These are phyloP conservation scores for Genyomyrus donnyi DNA, from an alignment of 2,113 vertebrate genomes.

Conservation along the genomic window DNA sequence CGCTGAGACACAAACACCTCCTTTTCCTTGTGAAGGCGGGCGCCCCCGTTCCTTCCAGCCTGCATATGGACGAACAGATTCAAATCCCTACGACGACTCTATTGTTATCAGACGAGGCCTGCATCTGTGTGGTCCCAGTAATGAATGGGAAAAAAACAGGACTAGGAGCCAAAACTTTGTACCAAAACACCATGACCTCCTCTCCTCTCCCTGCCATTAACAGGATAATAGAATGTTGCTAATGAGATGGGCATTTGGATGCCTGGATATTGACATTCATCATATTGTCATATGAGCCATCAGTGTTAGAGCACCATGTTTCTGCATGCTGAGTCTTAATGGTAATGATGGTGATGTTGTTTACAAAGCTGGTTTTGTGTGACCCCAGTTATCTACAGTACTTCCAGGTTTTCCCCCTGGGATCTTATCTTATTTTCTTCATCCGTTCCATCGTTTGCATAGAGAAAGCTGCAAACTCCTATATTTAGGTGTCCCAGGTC, in stretches of 20 bases:
- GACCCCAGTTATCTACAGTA: not conserved
- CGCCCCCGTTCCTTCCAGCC: not conserved
- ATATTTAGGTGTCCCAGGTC: not conserved
- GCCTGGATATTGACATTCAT: not conserved
- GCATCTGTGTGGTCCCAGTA: not conserved
- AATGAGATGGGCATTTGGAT: not conserved
- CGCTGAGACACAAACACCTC: conserved; percentile 1
- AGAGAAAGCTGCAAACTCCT: not conserved
- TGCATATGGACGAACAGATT: conserved; percentile 11
- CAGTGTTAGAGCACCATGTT: not conserved
- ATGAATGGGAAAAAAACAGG: not conserved
- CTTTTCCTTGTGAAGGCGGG: not conserved
- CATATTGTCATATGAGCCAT: not conserved
- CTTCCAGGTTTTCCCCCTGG: not conserved
- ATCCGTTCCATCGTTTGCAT: not conserved
- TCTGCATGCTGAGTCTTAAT: not conserved
- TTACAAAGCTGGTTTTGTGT: not conserved
- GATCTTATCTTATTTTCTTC: not conserved
- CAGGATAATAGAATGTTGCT: not conserved
- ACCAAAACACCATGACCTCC: not conserved
- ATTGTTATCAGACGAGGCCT: not conserved
- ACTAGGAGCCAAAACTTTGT: not conserved
- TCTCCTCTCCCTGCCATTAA: not conserved
- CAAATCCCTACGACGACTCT: not conserved
- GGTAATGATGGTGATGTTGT: not conserved